phyloP scores from a whole-genome alignment of 2,797 vertebrate species.

The Sciurus carolinensis region DNA sequence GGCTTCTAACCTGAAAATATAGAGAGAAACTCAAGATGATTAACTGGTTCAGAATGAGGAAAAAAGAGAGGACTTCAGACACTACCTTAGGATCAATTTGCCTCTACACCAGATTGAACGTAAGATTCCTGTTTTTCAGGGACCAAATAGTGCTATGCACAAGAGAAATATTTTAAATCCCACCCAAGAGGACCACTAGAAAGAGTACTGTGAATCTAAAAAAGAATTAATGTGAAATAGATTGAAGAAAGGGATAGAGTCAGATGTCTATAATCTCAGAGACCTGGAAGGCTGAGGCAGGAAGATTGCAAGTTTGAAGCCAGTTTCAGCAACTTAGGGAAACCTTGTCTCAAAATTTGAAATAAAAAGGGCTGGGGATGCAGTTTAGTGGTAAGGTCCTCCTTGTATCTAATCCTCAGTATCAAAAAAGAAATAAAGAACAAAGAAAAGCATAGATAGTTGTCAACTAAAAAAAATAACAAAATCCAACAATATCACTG shows the following conservation, averaged over 20 bases:
- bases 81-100: neutral
- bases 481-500: neutral
- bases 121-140: neutral
- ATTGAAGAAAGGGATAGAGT: neutral
- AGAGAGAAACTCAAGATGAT: neutral
- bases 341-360: too few relatives aligned
- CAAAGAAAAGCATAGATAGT: too few relatives aligned
- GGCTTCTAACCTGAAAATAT: neutral
- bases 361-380: too few relatives aligned
- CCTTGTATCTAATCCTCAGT: neutral
- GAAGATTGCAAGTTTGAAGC: too few relatives aligned
- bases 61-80: neutral
- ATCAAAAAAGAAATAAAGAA: neutral
- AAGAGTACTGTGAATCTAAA: neutral
- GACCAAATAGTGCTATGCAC: neutral
- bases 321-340: too few relatives aligned
- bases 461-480: neutral
- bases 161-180: neutral
- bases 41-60: neutral
- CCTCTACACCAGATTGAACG: neutral
- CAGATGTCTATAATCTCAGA: too few relatives aligned
- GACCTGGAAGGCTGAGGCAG: too few relatives aligned
- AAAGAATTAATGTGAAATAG: neutral
- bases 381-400: too few relatives aligned
- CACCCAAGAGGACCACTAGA: neutral